A percentile compares a stretch with the other conserved stretches of the same genome.
phyloP scores from a whole-genome alignment of 2,113 vertebrate genomes.

The Muscicapa adusta region DNA sequence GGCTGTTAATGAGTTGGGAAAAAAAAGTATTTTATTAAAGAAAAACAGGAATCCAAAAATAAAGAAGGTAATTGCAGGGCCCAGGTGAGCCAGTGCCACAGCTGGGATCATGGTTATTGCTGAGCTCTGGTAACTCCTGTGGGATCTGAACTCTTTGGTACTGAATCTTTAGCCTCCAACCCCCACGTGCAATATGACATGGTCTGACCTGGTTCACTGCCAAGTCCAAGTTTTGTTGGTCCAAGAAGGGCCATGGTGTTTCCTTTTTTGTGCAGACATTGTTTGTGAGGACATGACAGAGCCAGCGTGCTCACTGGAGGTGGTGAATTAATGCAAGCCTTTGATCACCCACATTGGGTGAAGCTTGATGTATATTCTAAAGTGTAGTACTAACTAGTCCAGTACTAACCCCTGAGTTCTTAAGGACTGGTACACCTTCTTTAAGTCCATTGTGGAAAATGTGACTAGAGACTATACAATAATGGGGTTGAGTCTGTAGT shows the following conservation, averaged over 20 bases:
- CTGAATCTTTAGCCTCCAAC: background rate
- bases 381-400: background rate
- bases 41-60: background rate
- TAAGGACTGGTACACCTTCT: constrained; percentile 2
- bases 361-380: constrained; percentile 11
- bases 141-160: background rate
- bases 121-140: background rate
- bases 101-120: background rate
- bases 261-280: background rate
- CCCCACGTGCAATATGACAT: constrained; percentile 43
- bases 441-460: background rate
- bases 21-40: background rate
- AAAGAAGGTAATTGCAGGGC: background rate
- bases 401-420: background rate
- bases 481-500: constrained; percentile 21
- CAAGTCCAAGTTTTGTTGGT: background rate
- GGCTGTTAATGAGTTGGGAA: background rate
- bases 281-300: background rate
- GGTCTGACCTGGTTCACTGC: background rate
- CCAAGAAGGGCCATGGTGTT: background rate
- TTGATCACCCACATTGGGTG: constrained; percentile 72
- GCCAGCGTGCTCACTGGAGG: background rate
- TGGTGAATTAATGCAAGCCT: background rate
- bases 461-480: background rate
- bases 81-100: background rate